These are phyloP conservation scores for Discoglossus pictus DNA, from an alignment of 2,797 vertebrate species.

Conservation along the genomic window DNA sequence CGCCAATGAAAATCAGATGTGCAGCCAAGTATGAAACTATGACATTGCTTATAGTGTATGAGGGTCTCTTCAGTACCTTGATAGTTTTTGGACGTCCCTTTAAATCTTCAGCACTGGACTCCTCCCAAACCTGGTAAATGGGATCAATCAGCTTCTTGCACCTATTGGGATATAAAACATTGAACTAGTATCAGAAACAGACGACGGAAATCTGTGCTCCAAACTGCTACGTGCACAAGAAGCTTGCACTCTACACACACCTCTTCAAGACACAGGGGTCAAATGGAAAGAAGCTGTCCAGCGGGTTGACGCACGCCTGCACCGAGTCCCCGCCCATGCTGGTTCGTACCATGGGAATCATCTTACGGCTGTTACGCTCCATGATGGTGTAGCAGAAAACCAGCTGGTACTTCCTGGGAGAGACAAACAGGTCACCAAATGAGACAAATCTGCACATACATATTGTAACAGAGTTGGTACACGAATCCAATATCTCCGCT, in stretches of 20 bases:
- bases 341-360: conserved; percentile 81
- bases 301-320: conserved; percentile 84
- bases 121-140: conserved; percentile 91
- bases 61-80: too few species aligned
- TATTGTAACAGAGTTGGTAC: too few species aligned
- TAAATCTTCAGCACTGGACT: conserved; percentile 71
- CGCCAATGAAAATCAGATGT: too few species aligned
- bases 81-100: conserved; percentile 62
- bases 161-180: conserved; percentile 65
- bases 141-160: conserved; percentile 84
- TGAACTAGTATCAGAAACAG: too few species aligned
- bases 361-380: conserved; percentile 86
- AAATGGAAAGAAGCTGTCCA: conserved; percentile 95
- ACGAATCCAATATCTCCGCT: too few species aligned
- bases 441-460: too few species aligned
- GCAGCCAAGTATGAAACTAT: too few species aligned
- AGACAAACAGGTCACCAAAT: conserved; percentile 18
- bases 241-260: too few species aligned
- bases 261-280: conserved; percentile 92
- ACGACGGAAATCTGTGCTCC: too few species aligned
- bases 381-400: conserved; percentile 97
- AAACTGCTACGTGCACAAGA: too few species aligned
- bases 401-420: conserved; percentile 90
- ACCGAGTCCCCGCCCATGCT: conserved; percentile 77
- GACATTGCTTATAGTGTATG: too few species aligned